phyloP scores from a whole-genome alignment of 2,113 vertebrate species.

The Suncus etruscus region DNA sequence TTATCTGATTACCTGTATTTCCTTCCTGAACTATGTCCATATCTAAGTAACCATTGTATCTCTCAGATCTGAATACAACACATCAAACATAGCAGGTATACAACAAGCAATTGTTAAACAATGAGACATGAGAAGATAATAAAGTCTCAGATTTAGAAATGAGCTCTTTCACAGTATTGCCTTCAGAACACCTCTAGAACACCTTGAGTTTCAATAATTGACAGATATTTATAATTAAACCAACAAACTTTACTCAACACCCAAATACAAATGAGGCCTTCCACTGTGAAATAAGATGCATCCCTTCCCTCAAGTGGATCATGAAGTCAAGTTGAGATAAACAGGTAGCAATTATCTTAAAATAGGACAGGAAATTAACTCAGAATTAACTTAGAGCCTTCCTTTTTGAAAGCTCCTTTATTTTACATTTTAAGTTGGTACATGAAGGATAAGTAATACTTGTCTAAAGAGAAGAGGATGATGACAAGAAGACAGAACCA shows the following conservation, averaged over 20 bases:
- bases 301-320: background rate
- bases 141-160: background rate
- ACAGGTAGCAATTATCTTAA: background rate
- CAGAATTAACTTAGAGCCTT: background rate
- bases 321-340: background rate
- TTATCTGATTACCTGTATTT: background rate
- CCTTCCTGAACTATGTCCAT: background rate
- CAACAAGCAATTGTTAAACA: background rate
- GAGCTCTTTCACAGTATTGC: background rate
- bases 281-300: background rate
- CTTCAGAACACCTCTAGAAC: background rate
- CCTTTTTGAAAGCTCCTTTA: too few relatives aligned
- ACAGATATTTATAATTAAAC: background rate
- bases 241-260: background rate
- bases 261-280: background rate
- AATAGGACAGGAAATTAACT: background rate
- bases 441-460: background rate
- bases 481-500: background rate
- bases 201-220: background rate
- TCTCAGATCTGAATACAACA: background rate
- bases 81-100: fast-evolving
- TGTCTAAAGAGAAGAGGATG: background rate
- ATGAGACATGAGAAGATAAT: background rate
- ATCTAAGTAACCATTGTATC: background rate
- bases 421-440: background rate